Percentiles rank a stretch among this genome's conserved stretches.
Evolutionary conservation across 2,888 invertebrate genomes (phyloP).

Genomic region (Uropetala carovei): DNA sequence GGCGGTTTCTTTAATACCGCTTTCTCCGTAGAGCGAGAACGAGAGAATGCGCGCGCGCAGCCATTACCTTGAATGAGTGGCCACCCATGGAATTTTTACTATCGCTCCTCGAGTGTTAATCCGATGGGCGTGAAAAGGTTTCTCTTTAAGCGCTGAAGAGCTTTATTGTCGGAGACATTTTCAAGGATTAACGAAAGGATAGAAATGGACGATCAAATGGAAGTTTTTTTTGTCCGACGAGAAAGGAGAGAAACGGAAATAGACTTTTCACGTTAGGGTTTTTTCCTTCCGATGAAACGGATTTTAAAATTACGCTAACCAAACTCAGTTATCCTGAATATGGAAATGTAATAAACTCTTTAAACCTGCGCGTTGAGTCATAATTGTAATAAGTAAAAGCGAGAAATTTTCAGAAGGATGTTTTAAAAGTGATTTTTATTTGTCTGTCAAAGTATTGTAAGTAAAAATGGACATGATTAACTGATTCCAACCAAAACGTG

Average conservation of each 20-base stretch:
- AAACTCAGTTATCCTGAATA: no score
- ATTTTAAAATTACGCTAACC: no score
- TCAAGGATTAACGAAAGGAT: background rate
- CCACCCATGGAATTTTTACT: background rate
- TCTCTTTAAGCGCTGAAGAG: background rate
- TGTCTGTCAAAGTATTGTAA: no score
- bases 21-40: background rate
- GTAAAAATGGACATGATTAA: no score
- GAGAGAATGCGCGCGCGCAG: background rate
- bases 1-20: background rate
- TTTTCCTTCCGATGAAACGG: no score
- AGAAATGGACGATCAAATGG: background rate
- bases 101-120: background rate
- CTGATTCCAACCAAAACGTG: no score
- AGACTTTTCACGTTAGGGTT: no score
- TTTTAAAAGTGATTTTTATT: no score
- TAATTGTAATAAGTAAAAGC: no score
- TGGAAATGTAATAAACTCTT: no score
- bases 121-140: background rate
- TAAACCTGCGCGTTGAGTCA: no score
- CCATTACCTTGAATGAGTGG: background rate
- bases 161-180: slow-evolving; percentile 10
- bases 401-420: no score
- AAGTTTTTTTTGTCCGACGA: background rate
- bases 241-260: background rate